phyloP scores from a whole-genome alignment of 2,888 invertebrate genomes.

The Standfussiana lucernea region DNA sequence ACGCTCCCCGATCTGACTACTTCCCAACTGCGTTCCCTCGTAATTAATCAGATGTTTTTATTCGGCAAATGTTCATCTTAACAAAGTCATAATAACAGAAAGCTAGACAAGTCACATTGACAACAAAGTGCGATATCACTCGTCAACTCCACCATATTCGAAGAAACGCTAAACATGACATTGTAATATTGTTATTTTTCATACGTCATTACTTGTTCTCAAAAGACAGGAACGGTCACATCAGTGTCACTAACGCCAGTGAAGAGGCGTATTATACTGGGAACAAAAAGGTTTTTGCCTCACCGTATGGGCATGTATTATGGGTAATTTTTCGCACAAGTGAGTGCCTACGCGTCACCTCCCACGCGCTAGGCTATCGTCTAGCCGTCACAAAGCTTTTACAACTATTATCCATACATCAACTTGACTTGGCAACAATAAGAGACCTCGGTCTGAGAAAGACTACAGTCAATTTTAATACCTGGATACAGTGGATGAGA shows the following conservation, averaged over 20 bases:
- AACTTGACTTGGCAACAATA: slow-evolving; percentile 55
- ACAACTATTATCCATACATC: slow-evolving; percentile 48
- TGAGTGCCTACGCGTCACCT: slow-evolving; percentile 59
- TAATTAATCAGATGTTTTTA: slow-evolving; percentile 2
- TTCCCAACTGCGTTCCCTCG: neutral
- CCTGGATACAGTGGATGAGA: slow-evolving; percentile 1
- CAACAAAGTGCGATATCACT: slow-evolving; percentile 26
- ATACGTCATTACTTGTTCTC: slow-evolving; percentile 48
- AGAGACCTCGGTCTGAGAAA: slow-evolving; percentile 24
- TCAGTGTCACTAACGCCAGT: slow-evolving; percentile 59
- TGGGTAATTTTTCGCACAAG: slow-evolving; percentile 68
- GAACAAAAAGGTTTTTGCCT: slow-evolving; percentile 57
- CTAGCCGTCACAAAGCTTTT: slow-evolving; percentile 58
- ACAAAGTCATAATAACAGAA: neutral
- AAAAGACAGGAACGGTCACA: slow-evolving; percentile 60
- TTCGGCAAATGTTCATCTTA: neutral
- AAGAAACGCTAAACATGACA: slow-evolving; percentile 39
- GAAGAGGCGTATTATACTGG: slow-evolving; percentile 51
- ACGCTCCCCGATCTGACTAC: neutral
- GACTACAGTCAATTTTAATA: slow-evolving; percentile 22
- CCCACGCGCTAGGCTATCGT: slow-evolving; percentile 52
- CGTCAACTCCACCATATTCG: slow-evolving; percentile 32
- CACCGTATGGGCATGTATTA: slow-evolving; percentile 16
- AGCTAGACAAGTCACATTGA: neutral
- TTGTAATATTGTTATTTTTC: slow-evolving; percentile 47